A percentile compares a stretch with the other conserved stretches of the same genome.
These are phyloP conservation scores for Coelopa pilipes DNA, from an alignment of 2,888 invertebrate species.

Conservation along the genomic window DNA sequence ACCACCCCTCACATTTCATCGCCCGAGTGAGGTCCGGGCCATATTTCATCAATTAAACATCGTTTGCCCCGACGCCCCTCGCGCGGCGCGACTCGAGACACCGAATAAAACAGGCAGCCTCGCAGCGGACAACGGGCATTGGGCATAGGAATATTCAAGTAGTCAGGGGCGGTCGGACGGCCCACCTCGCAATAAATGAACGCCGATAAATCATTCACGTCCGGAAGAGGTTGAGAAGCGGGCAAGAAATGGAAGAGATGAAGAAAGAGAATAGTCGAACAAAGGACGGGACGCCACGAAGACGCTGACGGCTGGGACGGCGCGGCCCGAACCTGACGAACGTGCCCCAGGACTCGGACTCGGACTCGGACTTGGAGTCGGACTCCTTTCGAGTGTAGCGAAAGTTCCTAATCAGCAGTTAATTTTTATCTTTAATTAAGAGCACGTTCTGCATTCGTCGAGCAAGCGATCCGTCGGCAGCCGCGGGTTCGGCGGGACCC, in stretches of 20 bases:
- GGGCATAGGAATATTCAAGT: conserved; percentile 13
- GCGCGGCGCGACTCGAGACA: background rate
- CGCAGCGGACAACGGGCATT: too few relatives aligned
- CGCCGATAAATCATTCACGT: conserved; percentile 60
- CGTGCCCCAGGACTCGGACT: conserved; percentile 16
- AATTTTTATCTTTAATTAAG: conserved; percentile 66
- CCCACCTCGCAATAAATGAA: conserved; percentile 48
- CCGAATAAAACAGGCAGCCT: conserved; percentile 14
- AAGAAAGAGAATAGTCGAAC: background rate
- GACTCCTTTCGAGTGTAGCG: conserved; percentile 58
- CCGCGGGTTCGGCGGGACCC: background rate
- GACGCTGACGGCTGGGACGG: too few relatives aligned
- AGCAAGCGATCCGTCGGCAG: conserved; percentile 42
- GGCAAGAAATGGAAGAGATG: background rate
- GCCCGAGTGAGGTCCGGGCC: background rate
- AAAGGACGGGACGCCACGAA: conserved; percentile 42
- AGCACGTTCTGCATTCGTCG: conserved; percentile 58
- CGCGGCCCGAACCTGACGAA: conserved; percentile 6
- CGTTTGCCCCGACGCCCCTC: too few relatives aligned
- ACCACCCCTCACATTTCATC: too few relatives aligned
- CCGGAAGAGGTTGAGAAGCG: conserved; percentile 15
- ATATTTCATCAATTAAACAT: background rate
- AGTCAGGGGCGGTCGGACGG: background rate
- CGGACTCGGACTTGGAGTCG: conserved; percentile 8
- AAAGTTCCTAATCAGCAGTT: conserved; percentile 65